phyloP scores from a whole-genome alignment of 2,113 vertebrate genomes.

The Eudyptes chrysolophus region DNA sequence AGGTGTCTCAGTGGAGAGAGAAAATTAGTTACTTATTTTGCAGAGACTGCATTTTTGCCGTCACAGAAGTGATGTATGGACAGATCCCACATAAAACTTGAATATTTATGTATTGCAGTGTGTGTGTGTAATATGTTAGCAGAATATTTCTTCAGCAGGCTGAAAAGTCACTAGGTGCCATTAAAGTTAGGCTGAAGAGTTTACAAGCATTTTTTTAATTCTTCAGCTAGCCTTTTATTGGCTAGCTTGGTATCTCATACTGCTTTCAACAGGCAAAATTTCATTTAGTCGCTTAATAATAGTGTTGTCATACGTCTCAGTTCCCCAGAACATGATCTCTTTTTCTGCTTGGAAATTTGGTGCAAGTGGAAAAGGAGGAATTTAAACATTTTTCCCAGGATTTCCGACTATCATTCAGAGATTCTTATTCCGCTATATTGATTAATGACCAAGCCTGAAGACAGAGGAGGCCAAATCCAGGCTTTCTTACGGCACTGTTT shows the following conservation, averaged over 20 bases:
- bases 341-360: neutral
- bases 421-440: neutral
- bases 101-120: neutral
- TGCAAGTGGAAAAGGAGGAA: neutral
- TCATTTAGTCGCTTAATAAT: neutral
- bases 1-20: neutral
- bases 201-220: neutral
- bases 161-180: neutral
- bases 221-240: neutral
- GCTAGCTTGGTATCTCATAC: neutral
- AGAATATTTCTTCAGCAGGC: neutral
- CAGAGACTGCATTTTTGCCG: neutral
- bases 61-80: neutral
- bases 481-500: neutral
- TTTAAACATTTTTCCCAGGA: neutral
- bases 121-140: neutral
- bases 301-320: neutral
- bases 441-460: neutral
- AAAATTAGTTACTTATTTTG: constrained; percentile 22
- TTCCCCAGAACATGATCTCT: neutral
- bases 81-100: neutral
- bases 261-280: neutral
- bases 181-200: neutral
- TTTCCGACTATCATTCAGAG: neutral
- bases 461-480: neutral